Evolutionary conservation across 2,888 invertebrate species (phyloP).

Genomic region (Drosophila engyochracea): DNA sequence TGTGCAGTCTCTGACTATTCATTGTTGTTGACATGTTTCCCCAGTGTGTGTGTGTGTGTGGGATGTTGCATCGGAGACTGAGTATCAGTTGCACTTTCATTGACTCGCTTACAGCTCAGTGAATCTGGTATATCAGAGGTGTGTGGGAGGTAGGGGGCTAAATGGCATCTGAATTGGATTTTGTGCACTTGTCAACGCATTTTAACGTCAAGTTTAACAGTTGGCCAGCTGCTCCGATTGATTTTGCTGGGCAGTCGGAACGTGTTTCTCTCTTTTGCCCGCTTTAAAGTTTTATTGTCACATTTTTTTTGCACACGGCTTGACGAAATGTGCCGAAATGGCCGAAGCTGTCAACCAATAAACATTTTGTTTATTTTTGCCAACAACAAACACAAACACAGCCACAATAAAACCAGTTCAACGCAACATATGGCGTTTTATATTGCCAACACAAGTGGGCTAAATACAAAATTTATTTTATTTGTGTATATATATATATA

Average conservation of each 20-base stretch:
- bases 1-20: constrained; percentile 4
- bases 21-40: constrained; percentile 35
- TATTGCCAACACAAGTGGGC: constrained; percentile 42
- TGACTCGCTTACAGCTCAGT: constrained; percentile 38
- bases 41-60: constrained; percentile 6
- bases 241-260: constrained; percentile 29
- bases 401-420: constrained; percentile 64
- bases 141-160: constrained; percentile 5
- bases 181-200: constrained; percentile 65
- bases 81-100: constrained; percentile 56
- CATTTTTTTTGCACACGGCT: constrained; percentile 66
- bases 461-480: constrained; percentile 24
- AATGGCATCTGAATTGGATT: constrained; percentile 34
- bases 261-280: constrained; percentile 57
- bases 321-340: constrained; percentile 70
- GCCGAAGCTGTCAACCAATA: constrained; percentile 40
- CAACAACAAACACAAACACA: constrained; percentile 29
- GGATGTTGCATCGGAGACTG: constrained; percentile 9
- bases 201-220: constrained; percentile 62
- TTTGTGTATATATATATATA: constrained; percentile 2
- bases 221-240: constrained; percentile 7
- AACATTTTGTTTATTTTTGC: constrained; percentile 72
- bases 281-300: constrained; percentile 67
- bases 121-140: constrained; percentile 1
- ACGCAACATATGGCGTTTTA: constrained; percentile 68